A percentile compares a stretch with the other conserved stretches of the same genome.
phyloP scores from a whole-genome alignment of 2,797 vertebrate species.

The Somateria mollissima region DNA sequence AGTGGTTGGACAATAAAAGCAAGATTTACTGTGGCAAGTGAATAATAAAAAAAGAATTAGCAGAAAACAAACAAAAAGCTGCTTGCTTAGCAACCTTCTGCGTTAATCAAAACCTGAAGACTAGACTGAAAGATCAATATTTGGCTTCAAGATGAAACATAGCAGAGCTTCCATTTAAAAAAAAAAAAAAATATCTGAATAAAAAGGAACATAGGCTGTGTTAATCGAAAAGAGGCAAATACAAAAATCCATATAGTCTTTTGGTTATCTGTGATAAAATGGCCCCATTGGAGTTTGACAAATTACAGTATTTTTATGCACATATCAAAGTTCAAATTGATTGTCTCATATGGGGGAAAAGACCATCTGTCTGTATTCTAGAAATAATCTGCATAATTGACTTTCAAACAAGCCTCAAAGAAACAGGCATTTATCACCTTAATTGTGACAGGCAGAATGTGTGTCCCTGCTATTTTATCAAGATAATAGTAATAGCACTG shows the following conservation, averaged over 20 bases:
- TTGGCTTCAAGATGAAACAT: slow-evolving; percentile 79
- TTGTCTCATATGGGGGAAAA: slow-evolving; percentile 77
- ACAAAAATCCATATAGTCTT: slow-evolving; percentile 73
- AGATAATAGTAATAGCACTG: slow-evolving; percentile 72
- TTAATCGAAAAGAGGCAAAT: slow-evolving; percentile 76
- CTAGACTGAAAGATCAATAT: slow-evolving; percentile 81
- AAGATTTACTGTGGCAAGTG: slow-evolving; percentile 79
- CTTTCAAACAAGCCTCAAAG: slow-evolving; percentile 80
- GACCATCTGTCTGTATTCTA: slow-evolving; percentile 82
- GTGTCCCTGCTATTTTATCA: slow-evolving; percentile 75
- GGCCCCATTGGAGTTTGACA: slow-evolving; percentile 72
- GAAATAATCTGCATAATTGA: slow-evolving; percentile 85
- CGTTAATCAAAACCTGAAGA: slow-evolving; percentile 81
- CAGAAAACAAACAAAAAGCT: slow-evolving; percentile 81
- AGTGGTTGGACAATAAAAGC: slow-evolving; percentile 78
- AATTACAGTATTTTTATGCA: slow-evolving; percentile 78
- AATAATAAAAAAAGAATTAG: slow-evolving; percentile 84
- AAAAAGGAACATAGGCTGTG: slow-evolving; percentile 49
- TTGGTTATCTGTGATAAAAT: slow-evolving; percentile 71
- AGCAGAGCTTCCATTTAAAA: slow-evolving; percentile 70
- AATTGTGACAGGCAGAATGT: slow-evolving; percentile 78
- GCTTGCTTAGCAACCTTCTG: slow-evolving; percentile 75
- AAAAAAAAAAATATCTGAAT: slow-evolving; percentile 10
- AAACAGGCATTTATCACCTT: slow-evolving; percentile 80
- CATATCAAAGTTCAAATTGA: slow-evolving; percentile 80